phyloP scores from a whole-genome alignment of 2,113 vertebrate genomes.

The Shinisaurus crocodilurus region DNA sequence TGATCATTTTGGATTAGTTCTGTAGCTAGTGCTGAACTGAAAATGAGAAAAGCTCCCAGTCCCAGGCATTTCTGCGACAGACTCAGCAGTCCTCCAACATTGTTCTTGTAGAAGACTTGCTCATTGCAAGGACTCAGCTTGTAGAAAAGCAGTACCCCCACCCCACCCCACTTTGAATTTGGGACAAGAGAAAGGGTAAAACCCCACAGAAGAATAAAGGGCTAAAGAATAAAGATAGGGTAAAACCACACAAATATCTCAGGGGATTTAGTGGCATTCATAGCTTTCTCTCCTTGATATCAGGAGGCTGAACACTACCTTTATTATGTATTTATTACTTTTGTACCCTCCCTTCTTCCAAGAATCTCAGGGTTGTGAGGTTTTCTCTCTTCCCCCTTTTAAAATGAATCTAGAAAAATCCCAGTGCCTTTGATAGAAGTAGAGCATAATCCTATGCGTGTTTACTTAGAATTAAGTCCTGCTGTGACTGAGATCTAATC shows the following conservation, averaged over 20 bases:
- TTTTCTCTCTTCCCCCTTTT: background rate
- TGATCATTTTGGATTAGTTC: background rate
- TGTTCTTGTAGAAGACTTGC: background rate
- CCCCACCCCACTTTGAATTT: background rate
- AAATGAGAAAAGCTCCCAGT: background rate
- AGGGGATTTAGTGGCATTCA: fast-evolving
- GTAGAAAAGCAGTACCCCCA: fast-evolving
- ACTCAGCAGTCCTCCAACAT: background rate
- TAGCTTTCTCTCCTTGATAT: background rate
- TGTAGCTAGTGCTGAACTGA: background rate
- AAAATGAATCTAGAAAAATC: background rate
- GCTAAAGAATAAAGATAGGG: background rate
- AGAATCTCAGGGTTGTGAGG: background rate
- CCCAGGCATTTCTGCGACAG: background rate
- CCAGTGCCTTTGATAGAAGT: background rate
- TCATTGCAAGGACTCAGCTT: background rate
- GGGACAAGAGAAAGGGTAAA: background rate
- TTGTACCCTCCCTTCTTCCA: background rate
- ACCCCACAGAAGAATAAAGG: background rate
- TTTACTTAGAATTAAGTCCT: background rate
- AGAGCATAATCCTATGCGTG: background rate
- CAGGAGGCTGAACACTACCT: background rate
- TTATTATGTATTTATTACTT: fast-evolving
- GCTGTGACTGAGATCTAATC: background rate
- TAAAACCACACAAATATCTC: background rate